Percentiles rank a stretch among this genome's conserved stretches.
Conservation (phyloP, 2,113 vertebrate genomes). For the Nansenia antarctica region DNA sequence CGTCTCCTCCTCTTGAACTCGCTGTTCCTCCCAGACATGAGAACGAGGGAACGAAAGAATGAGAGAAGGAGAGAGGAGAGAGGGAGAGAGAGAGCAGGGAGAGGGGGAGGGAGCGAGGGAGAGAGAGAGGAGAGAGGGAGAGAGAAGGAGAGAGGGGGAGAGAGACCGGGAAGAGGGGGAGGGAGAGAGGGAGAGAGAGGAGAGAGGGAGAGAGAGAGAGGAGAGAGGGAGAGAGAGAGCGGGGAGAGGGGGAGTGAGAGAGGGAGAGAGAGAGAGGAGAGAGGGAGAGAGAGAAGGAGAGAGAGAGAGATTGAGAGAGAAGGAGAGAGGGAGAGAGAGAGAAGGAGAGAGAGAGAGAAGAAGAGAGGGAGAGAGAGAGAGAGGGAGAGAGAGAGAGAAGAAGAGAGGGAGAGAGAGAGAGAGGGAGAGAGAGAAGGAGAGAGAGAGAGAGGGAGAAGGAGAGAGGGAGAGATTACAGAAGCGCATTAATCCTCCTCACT, state of each 20-base stretch:
- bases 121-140: constrained; percentile 35
- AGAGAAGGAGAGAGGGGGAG: constrained; percentile 43
- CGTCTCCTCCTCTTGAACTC: constrained; percentile 6
- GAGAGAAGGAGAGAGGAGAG: constrained; percentile 40
- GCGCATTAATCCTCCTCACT: constrained; percentile 44
- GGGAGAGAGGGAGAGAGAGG: constrained; percentile 42
- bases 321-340: constrained; percentile 37
- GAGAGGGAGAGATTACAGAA: constrained; percentile 45
- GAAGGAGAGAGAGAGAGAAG: constrained; percentile 41
- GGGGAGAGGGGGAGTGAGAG: constrained; percentile 40
- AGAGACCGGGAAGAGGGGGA: constrained; percentile 37
- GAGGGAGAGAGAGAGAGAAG: constrained; percentile 39
- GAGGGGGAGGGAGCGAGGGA: no score
- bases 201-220: constrained; percentile 41
- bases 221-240: constrained; percentile 42
- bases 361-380: constrained; percentile 42
- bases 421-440: constrained; percentile 44
- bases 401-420: constrained; percentile 44
- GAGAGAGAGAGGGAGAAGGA: constrained; percentile 34
- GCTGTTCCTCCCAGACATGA: constrained; percentile 10
- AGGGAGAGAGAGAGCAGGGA: no score
- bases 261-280: constrained; percentile 44
- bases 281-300: constrained; percentile 37
- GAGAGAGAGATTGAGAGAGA: constrained; percentile 46
- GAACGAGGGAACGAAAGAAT: constrained; percentile 6